These are phyloP conservation scores for Bufo bufo DNA, from an alignment of 2,113 vertebrate genomes.

Conservation along the genomic window DNA sequence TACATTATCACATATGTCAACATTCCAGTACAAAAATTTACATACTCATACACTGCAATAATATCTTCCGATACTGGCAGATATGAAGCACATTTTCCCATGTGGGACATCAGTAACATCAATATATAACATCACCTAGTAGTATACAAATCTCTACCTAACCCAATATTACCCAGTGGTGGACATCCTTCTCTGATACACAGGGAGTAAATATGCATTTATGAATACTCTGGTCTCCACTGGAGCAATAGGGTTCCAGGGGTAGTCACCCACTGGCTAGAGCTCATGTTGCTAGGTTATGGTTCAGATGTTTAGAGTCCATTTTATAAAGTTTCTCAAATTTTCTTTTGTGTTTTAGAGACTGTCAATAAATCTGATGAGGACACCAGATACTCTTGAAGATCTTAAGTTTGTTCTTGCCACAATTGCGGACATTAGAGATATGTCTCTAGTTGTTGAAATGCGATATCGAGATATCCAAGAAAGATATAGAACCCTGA, in stretches of 20 bases:
- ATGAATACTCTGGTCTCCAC: neutral
- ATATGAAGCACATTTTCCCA: too few species aligned
- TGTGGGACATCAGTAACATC: too few species aligned
- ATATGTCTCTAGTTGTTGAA: slow-evolving; percentile 82
- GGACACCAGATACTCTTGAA: slow-evolving; percentile 77
- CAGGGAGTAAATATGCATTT: neutral
- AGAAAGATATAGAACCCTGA: slow-evolving; percentile 88
- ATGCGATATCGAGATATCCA: slow-evolving; percentile 79
- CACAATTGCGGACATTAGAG: slow-evolving; percentile 80
- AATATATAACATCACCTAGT: too few species aligned
- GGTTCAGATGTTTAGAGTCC: too few species aligned
- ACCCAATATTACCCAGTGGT: neutral
- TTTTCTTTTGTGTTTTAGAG: slow-evolving; percentile 67
- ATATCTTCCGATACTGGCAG: too few species aligned
- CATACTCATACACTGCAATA: too few species aligned
- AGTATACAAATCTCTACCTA: too few species aligned
- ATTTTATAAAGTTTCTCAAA: neutral
- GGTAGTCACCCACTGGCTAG: too few species aligned
- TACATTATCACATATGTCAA: too few species aligned
- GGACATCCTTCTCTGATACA: neutral
- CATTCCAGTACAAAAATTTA: too few species aligned
- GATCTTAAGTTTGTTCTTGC: slow-evolving; percentile 85
- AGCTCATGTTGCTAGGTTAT: too few species aligned
- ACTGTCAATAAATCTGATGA: slow-evolving; percentile 74
- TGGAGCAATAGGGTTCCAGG: too few species aligned